Conservation (phyloP, 1,140 invertebrate species). For the Drosophila tsacasi region DNA sequence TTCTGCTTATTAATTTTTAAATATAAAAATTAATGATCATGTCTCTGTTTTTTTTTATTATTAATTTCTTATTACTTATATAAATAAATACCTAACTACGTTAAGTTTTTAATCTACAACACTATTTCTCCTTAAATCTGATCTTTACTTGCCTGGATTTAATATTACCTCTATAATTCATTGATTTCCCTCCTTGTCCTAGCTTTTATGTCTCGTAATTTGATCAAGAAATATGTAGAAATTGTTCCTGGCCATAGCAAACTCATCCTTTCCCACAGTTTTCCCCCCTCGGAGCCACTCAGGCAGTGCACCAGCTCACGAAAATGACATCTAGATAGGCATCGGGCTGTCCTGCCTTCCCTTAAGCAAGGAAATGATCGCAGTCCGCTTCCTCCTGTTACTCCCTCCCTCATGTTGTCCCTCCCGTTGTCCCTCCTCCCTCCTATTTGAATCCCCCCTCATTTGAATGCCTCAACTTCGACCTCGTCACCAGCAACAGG, state of each 20-base stretch:
- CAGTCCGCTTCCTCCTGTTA: slow-evolving; percentile 38
- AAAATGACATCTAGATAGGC: slow-evolving; percentile 65
- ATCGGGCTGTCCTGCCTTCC: slow-evolving; percentile 65
- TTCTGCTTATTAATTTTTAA: too few species aligned
- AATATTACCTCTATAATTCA: not conserved
- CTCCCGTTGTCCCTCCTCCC: slow-evolving; percentile 22
- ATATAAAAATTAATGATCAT: not conserved
- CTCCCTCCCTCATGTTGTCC: slow-evolving; percentile 15
- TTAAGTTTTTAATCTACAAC: not conserved
- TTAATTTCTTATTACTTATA: too few species aligned
- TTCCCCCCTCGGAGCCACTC: slow-evolving; percentile 11
- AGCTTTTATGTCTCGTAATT: not conserved
- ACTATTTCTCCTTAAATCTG: not conserved
- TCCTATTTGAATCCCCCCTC: too few species aligned
- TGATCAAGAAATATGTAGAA: too few species aligned
- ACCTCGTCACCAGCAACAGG: slow-evolving; percentile 55
- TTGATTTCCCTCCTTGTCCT: not conserved
- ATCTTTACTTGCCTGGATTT: not conserved
- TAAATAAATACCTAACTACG: not conserved
- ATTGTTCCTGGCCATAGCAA: not conserved
- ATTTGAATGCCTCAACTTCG: slow-evolving; percentile 63
- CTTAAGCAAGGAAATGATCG: slow-evolving; percentile 64
- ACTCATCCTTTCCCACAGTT: slow-evolving; percentile 51
- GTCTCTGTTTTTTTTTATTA: not conserved
- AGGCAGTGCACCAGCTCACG: slow-evolving; percentile 33